Percentiles rank a stretch among this genome's conserved stretches.
Evolutionary conservation across 2,113 vertebrate genomes (phyloP).

Genomic region (Rhabdornis inornatus): DNA sequence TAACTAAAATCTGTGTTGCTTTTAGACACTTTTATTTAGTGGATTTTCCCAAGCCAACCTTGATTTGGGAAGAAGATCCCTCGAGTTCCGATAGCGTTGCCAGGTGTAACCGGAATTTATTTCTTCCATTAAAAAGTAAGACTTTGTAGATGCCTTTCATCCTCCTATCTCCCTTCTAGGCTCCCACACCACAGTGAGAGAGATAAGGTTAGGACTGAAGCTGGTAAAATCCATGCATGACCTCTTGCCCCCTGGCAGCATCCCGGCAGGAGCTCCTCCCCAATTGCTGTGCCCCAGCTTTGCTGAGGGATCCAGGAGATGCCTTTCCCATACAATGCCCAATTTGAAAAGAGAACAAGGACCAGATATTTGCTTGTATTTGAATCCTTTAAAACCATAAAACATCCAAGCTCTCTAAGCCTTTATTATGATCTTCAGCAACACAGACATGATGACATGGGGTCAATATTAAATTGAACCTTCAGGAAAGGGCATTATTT

Average conservation of each 20-base stretch:
- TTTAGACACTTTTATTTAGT: background rate
- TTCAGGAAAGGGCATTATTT: background rate
- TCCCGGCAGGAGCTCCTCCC: background rate
- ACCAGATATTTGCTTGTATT: background rate
- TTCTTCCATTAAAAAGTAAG: constrained; percentile 35
- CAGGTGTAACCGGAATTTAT: constrained; percentile 61
- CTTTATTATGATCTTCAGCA: background rate
- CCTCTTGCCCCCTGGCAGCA: constrained; percentile 45
- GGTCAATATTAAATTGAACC: background rate
- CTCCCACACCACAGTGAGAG: background rate
- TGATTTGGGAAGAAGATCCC: background rate
- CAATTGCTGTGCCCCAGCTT: background rate
- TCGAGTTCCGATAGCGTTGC: background rate
- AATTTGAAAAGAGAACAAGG: background rate
- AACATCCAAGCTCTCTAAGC: background rate
- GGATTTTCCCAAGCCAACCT: background rate
- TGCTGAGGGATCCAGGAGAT: background rate
- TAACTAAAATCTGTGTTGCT: background rate
- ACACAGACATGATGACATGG: background rate
- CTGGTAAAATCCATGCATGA: constrained; percentile 48
- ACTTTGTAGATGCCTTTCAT: constrained; percentile 44
- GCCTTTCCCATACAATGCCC: background rate
- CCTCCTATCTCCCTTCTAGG: constrained; percentile 10
- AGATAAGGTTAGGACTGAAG: constrained; percentile 65
- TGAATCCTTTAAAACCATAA: background rate